These are phyloP conservation scores for Oscheius sp. DNA, from an alignment of 2,888 invertebrate genomes.

Conservation along the genomic window DNA sequence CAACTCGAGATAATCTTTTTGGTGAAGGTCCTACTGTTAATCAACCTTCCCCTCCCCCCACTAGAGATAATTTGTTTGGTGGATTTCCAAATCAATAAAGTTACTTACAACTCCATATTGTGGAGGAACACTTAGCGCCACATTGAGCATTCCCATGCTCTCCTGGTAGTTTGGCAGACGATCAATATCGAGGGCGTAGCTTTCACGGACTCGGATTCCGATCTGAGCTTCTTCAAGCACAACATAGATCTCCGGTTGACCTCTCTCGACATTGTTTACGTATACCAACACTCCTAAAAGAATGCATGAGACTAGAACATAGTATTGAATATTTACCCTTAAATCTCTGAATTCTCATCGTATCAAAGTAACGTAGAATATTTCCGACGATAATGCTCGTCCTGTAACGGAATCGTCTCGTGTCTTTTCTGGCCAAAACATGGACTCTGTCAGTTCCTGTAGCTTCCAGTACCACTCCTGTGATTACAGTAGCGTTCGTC, in stretches of 20 bases:
- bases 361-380: slow-evolving; percentile 68
- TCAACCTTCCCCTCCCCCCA: no score
- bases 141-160: slow-evolving; percentile 67
- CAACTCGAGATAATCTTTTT: no score
- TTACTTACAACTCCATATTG: slow-evolving; percentile 64
- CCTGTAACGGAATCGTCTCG: slow-evolving; percentile 55
- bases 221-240: slow-evolving; percentile 68
- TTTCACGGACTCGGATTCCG: slow-evolving; percentile 67
- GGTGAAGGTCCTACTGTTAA: no score
- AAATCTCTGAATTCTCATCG: slow-evolving; percentile 67
- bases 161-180: slow-evolving; percentile 65
- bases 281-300: slow-evolving; percentile 63
- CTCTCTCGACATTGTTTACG: slow-evolving; percentile 68
- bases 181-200: slow-evolving; percentile 66
- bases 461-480: slow-evolving; percentile 67
- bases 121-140: slow-evolving; percentile 62
- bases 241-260: slow-evolving; percentile 69
- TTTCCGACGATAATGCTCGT: slow-evolving; percentile 69
- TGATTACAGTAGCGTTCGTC: slow-evolving; percentile 67
- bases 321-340: slow-evolving; percentile 38
- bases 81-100: no score
- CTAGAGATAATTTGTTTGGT: no score
- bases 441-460: slow-evolving; percentile 64
- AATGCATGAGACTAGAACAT: no score
- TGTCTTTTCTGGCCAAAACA: slow-evolving; percentile 56